Conservation (phyloP, 35 echinoderm and acorn worm genomes). For the Hemicentrotus pulcherrimus region DNA sequence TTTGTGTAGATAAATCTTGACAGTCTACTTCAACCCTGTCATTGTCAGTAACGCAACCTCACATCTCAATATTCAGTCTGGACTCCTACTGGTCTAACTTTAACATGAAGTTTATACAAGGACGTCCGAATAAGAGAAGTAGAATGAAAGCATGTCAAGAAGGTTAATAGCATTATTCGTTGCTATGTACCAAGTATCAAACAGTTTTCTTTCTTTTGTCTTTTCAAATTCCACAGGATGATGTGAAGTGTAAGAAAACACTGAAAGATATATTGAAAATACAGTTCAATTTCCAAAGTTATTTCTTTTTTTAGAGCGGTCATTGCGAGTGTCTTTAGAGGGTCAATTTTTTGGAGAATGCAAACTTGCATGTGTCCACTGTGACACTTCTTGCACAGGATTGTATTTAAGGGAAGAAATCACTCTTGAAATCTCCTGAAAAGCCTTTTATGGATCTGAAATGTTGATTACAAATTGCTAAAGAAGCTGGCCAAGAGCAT, state of each 20-base stretch:
- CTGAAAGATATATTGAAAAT: background rate
- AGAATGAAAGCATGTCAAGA: background rate
- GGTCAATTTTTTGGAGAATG: background rate
- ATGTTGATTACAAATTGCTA: background rate
- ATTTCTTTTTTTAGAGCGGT: background rate
- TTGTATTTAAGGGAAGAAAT: background rate
- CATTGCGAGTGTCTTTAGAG: background rate
- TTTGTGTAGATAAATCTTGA: too few species aligned
- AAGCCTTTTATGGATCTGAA: background rate
- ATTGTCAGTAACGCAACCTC: background rate
- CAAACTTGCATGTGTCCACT: background rate
- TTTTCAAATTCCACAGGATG: background rate
- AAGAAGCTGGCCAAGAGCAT: background rate
- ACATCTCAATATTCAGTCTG: background rate
- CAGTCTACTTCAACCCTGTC: background rate
- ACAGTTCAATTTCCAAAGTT: background rate
- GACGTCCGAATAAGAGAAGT: background rate
- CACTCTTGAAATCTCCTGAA: background rate
- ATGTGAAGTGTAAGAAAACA: background rate
- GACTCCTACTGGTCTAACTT: background rate
- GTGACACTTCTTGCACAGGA: background rate
- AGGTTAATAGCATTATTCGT: conserved; percentile 11
- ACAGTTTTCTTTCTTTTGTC: background rate
- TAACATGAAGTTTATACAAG: background rate
- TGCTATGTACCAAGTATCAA: conserved; percentile 5